Evolutionary conservation across 2,797 vertebrate genomes (phyloP), one percentile per base, ranked within the genome.

Genomic region (Acrossocheilus fasciatus): DNA sequence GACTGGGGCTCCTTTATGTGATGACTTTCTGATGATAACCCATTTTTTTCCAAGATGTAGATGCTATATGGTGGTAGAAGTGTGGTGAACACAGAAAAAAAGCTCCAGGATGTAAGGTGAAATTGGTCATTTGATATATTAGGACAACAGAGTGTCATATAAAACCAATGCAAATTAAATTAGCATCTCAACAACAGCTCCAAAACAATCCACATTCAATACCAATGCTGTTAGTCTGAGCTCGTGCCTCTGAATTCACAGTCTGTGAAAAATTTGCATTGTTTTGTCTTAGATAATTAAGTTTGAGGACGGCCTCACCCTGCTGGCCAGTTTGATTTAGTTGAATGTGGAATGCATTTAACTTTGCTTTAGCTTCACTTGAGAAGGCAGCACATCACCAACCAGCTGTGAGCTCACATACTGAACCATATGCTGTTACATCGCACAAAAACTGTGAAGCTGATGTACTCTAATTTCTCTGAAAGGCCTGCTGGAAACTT

Each of bases 271-370:
- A 81, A 77, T 69, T 10, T 81, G 50, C 45, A 11, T 78, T 84
- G 87, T 86, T 84, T 69, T 72, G 64, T 57, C 62, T 82, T 69
- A 84, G 81, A 84, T 90, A 90, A 90, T 90, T 81, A 86, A 88
- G 84, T 86, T 70, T 83, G 84, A 89, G 79, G 74, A 77, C 79
- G 78, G 73, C 57, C 52, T 85, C 84, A 86, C 75, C 82, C 84
- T 80, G 84, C 89, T 88, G 86, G 85, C 82, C 85, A 81, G 43
- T 87, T 90, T 86, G 78, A 86, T 89, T 88, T 90, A 90, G 87
- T 68, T 82, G 83, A 84, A 85, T 75, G 83, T 73, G 77, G 79
- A 87, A 78, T 74, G 83, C 87, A 74, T 89, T 89, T 90, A 79
- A 86, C 84, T 87, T 83, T 86, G 80, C 86, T 89, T 89, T 88